Evolutionary conservation across 1,140 invertebrate genomes (phyloP).

Genomic region (Gryllus bimaculatus): DNA sequence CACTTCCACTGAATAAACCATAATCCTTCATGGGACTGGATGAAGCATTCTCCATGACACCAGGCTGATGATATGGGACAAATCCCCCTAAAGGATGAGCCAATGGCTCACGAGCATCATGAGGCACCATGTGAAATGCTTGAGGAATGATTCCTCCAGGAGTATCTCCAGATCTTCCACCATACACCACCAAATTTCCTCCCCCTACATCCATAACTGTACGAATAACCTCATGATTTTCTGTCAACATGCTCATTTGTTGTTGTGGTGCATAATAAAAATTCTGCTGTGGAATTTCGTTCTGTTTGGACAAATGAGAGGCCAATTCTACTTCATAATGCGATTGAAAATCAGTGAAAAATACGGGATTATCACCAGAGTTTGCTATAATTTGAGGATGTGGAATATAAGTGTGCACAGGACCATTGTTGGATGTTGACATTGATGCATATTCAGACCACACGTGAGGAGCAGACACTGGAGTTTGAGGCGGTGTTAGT

Average conservation of each 20-base stretch:
- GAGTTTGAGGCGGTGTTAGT: conserved; percentile 35
- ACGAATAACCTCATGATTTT: conserved; percentile 37
- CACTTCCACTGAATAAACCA: conserved; percentile 29
- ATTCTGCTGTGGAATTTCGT: conserved; percentile 15
- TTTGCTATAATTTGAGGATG: conserved; percentile 13
- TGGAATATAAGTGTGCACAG: conserved; percentile 10
- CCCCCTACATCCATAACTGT: conserved; percentile 36
- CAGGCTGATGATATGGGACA: conserved; percentile 17
- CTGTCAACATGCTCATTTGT: conserved; percentile 23
- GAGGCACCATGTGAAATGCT: conserved; percentile 11
- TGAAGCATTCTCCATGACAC: conserved; percentile 2
- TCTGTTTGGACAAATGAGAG: conserved; percentile 17
- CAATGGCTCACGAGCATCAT: conserved; percentile 10
- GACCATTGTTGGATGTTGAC: conserved; percentile 14
- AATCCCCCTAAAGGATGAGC: conserved; percentile 15
- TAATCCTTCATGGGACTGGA: conserved; percentile 32
- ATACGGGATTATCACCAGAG: conserved; percentile 16
- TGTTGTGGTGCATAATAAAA: conserved; percentile 19
- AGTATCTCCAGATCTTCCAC: conserved; percentile 32
- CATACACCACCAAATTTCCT: conserved; percentile 38
- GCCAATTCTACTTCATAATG: conserved; percentile 10
- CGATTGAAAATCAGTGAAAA: background rate
- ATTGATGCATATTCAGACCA: conserved; percentile 34
- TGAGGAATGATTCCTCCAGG: conserved; percentile 19
- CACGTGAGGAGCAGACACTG: conserved; percentile 27